phyloP scores from a whole-genome alignment of 2,113 vertebrate genomes.

The Clarias batrachus region DNA sequence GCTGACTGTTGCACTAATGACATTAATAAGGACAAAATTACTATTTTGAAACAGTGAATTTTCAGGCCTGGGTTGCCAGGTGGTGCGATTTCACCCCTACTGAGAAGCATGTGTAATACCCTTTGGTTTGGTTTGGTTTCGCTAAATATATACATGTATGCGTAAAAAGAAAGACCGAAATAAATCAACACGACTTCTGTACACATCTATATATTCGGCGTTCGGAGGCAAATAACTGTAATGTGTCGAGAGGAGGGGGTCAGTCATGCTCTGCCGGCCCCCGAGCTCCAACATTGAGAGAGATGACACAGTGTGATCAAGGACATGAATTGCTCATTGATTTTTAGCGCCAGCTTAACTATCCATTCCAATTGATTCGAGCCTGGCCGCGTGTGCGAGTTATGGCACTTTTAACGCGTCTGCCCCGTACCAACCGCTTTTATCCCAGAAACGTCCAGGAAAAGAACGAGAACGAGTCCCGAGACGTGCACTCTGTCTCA shows the following conservation, averaged over 20 bases:
- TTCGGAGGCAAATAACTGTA: conserved; percentile 38
- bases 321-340: conserved; percentile 83
- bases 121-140: not conserved
- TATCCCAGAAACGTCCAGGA: conserved; percentile 59
- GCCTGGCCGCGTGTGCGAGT: conserved; percentile 76
- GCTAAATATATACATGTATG: not conserved
- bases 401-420: conserved; percentile 78
- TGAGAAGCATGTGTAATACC: not conserved
- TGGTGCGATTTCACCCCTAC: conserved; percentile 39
- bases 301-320: conserved; percentile 80
- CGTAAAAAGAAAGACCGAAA: not conserved
- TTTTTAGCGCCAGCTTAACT: conserved; percentile 81
- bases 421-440: conserved; percentile 67
- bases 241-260: conserved; percentile 43
- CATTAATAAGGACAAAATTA: conserved; percentile 82
- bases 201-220: conserved; percentile 27
- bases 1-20: conserved; percentile 82
- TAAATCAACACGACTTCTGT: not conserved
- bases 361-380: conserved; percentile 81
- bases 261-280: conserved; percentile 59
- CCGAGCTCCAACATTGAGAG: conserved; percentile 73
- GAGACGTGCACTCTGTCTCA: conserved; percentile 52
- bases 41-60: conserved; percentile 73
- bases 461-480: conserved; percentile 50
- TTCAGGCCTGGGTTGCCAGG: conserved; percentile 62